Percentiles rank a stretch among this genome's conserved stretches.
These are phyloP conservation scores for Drosophila arawakana DNA, from an alignment of 1,140 invertebrate genomes.

Conservation along the genomic window DNA sequence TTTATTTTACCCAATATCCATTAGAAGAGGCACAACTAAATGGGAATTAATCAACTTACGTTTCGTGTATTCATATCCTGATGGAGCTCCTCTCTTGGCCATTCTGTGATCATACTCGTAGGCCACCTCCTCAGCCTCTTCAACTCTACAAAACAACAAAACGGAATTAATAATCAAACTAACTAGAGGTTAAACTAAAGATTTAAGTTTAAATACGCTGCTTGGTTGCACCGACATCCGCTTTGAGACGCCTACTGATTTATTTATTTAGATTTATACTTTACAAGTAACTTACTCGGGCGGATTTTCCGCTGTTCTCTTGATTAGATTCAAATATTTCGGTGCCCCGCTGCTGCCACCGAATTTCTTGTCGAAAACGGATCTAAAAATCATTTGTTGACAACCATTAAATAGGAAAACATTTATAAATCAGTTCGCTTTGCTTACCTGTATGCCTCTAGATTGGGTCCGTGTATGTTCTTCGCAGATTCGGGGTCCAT, in stretches of 20 bases:
- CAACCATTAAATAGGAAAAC: neutral
- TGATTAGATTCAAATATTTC: slow-evolving; percentile 69
- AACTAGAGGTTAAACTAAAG: slow-evolving; percentile 11
- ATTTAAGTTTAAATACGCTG: slow-evolving; percentile 18
- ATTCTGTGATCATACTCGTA: slow-evolving; percentile 75
- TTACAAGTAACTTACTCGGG: slow-evolving; percentile 81
- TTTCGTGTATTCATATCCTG: slow-evolving; percentile 73
- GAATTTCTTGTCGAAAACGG: slow-evolving; percentile 75
- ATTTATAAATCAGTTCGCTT: neutral
- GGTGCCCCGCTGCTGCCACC: slow-evolving; percentile 58
- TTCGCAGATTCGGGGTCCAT: slow-evolving; percentile 78
- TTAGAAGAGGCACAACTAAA: neutral
- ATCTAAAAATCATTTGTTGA: slow-evolving; percentile 38
- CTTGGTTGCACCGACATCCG: slow-evolving; percentile 3
- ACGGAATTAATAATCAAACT: slow-evolving; percentile 11
- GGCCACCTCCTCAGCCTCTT: slow-evolving; percentile 67
- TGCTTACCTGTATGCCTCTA: slow-evolving; percentile 67
- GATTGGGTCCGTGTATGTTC: slow-evolving; percentile 63
- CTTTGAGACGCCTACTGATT: slow-evolving; percentile 14
- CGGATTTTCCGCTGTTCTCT: slow-evolving; percentile 76
- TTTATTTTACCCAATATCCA: slow-evolving; percentile 3
- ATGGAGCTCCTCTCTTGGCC: slow-evolving; percentile 57
- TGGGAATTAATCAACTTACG: slow-evolving; percentile 56
- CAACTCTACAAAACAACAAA: slow-evolving; percentile 59
- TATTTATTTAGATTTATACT: slow-evolving; percentile 73